phyloP scores from a whole-genome alignment of 1,140 invertebrate genomes.

The Hirudo medicinalis region DNA sequence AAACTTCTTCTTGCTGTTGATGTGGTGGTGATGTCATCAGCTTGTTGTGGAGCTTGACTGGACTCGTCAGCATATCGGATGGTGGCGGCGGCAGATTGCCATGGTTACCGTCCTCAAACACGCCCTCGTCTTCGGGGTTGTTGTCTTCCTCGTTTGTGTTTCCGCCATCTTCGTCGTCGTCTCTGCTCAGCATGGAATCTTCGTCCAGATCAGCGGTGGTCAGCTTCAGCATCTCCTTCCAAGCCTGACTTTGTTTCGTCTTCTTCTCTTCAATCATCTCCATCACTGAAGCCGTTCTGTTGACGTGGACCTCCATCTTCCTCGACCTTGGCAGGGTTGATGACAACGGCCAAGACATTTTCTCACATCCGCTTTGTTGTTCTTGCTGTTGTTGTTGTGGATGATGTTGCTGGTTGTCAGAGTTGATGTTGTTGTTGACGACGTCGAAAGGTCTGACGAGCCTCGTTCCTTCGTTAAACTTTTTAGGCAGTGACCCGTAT shows the following conservation, averaged over 20 bases:
- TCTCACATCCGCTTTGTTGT: not conserved
- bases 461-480: not conserved
- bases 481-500: not conserved
- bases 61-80: conserved; percentile 2
- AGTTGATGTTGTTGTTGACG: not conserved
- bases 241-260: conserved; percentile 15
- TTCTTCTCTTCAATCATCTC: conserved; percentile 4
- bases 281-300: conserved; percentile 1
- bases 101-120: not conserved
- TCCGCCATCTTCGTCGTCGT: not conserved
- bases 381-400: not conserved
- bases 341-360: not conserved
- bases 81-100: conserved; percentile 14
- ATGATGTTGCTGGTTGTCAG: not conserved
- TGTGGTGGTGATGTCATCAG: not conserved
- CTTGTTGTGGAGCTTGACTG: not conserved
- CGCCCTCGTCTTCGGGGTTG: not conserved
- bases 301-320: conserved; percentile 6
- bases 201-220: conserved; percentile 1
- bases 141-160: not conserved
- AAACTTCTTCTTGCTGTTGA: not conserved
- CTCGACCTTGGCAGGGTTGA: not conserved
- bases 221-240: conserved; percentile 14
- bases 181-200: not conserved
- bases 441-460: not conserved